Evolutionary conservation across 2,113 vertebrate genomes (phyloP).

Genomic region (Nesospiza acunhae): DNA sequence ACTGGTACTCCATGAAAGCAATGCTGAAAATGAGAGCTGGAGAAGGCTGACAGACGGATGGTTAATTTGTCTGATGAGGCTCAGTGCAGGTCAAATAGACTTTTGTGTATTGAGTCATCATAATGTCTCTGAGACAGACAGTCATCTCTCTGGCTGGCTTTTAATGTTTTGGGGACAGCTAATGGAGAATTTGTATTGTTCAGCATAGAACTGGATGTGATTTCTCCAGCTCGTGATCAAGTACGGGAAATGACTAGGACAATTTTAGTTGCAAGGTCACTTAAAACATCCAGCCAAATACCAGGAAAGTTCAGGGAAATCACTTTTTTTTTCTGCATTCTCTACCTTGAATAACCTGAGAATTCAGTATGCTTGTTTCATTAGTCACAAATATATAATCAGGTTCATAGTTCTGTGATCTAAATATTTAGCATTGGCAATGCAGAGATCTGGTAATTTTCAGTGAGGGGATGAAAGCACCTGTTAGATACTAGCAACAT

Average conservation of each 20-base stretch:
- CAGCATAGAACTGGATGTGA: background rate
- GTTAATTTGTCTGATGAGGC: background rate
- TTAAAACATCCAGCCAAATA: background rate
- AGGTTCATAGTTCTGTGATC: background rate
- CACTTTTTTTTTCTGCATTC: background rate
- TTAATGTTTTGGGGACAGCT: background rate
- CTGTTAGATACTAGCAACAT: background rate
- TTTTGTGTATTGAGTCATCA: background rate
- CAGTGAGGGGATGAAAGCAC: background rate
- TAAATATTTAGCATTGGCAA: background rate
- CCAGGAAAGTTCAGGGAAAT: background rate
- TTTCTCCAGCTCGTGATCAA: background rate
- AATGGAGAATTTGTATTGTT: background rate
- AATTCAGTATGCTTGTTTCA: background rate
- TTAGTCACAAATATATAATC: background rate
- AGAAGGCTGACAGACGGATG: background rate
- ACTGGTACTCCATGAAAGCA: background rate
- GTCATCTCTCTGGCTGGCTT: background rate
- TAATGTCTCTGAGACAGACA: background rate
- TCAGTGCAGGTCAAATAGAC: background rate
- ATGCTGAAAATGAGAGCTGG: background rate
- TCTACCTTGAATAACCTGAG: background rate
- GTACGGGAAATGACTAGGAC: background rate
- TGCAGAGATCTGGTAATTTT: background rate
- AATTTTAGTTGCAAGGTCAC: background rate